phyloP scores from a whole-genome alignment of 2,797 vertebrate species.

The Thripadectes ignobilis region DNA sequence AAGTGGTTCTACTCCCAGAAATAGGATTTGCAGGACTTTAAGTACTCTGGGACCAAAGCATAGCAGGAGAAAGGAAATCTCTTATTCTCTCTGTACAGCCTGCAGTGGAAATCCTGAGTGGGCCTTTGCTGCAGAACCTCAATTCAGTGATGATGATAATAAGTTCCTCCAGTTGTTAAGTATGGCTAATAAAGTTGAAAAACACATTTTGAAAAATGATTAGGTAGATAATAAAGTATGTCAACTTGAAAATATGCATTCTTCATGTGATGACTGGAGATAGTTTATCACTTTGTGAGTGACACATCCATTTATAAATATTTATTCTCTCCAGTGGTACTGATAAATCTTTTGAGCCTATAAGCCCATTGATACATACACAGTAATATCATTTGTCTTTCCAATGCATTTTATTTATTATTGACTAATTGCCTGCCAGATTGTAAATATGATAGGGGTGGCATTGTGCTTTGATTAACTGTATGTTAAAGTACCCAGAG shows the following conservation, averaged over 20 bases:
- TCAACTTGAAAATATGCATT: constrained; percentile 66
- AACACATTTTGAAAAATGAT: constrained; percentile 68
- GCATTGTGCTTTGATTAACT: constrained; percentile 75
- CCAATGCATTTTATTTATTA: constrained; percentile 72
- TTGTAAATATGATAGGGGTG: constrained; percentile 76
- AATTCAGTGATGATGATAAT: neutral
- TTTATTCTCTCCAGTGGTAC: constrained; percentile 70
- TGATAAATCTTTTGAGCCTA: constrained; percentile 73
- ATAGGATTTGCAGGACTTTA: neutral
- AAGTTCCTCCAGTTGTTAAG: constrained; percentile 51
- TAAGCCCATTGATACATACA: constrained; percentile 68
- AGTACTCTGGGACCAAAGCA: neutral
- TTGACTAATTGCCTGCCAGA: constrained; percentile 79
- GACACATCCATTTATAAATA: constrained; percentile 72
- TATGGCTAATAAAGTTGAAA: constrained; percentile 62
- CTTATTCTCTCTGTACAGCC: neutral
- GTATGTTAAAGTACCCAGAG: constrained; percentile 72
- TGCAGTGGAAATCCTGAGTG: neutral
- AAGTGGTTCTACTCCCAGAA: neutral
- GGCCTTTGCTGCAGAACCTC: neutral
- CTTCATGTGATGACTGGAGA: constrained; percentile 64
- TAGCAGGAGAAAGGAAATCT: neutral
- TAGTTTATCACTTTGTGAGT: constrained; percentile 66
- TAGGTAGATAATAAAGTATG: constrained; percentile 68
- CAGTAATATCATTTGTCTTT: constrained; percentile 62